These are phyloP conservation scores for Coregonus clupeaformis DNA, from an alignment of 2,113 vertebrate species.

Conservation along the genomic window DNA sequence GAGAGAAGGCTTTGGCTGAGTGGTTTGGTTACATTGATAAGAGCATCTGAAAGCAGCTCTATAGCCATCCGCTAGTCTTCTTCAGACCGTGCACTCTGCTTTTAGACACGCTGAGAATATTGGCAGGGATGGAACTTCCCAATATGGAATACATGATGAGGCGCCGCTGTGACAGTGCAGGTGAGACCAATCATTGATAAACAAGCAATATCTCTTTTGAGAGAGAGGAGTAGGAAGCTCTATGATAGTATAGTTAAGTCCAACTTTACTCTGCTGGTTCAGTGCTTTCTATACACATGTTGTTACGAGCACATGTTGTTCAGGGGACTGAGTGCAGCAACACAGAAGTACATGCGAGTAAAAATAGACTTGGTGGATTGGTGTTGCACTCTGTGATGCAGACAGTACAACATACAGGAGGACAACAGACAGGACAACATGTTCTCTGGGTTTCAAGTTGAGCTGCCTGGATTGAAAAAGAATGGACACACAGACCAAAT, in stretches of 20 bases:
- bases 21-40: constrained; percentile 57
- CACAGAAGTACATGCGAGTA: not conserved
- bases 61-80: constrained; percentile 3
- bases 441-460: no score
- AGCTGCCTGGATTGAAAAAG: no score
- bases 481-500: no score
- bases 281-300: not conserved
- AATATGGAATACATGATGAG: constrained; percentile 47
- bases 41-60: constrained; percentile 18
- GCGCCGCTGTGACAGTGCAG: constrained; percentile 65
- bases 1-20: constrained; percentile 35
- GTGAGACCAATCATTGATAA: constrained; percentile 47
- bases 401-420: no score
- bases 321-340: not conserved
- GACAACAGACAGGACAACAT: no score
- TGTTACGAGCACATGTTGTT: not conserved
- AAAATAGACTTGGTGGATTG: not conserved
- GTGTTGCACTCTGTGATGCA: not conserved
- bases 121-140: constrained; percentile 53
- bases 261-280: not conserved
- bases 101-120: not conserved
- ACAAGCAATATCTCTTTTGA: not conserved
- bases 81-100: constrained; percentile 12
- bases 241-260: not conserved
- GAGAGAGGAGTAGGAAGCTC: no score